Conservation (phyloP, 2,888 invertebrate genomes). For the Argyresthia albistria region DNA sequence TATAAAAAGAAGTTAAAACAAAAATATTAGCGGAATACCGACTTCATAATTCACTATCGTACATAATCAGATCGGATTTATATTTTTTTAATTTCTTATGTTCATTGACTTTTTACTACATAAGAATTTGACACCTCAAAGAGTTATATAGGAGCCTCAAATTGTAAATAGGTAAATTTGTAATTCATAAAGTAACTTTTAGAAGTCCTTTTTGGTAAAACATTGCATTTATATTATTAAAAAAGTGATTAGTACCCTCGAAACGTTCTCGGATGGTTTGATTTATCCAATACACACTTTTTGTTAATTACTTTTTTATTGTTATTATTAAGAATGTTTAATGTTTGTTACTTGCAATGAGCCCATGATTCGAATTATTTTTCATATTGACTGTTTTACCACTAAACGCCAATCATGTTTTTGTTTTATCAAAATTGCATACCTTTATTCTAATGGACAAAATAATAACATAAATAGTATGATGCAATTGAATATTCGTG, state of each 20-base stretch:
- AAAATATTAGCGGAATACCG: constrained; percentile 60
- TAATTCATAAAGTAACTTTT: constrained; percentile 45
- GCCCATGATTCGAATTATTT: constrained; percentile 21
- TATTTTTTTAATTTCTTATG: not conserved
- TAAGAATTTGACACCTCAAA: constrained; percentile 12
- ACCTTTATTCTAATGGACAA: not conserved
- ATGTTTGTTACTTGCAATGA: constrained; percentile 61
- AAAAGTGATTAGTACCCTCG: constrained; percentile 40
- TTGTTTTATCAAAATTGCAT: not conserved
- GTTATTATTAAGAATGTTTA: constrained; percentile 69
- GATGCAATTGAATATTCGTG: not conserved
- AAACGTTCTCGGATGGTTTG: constrained; percentile 63
- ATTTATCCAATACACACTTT: constrained; percentile 38
- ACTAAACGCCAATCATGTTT: not conserved
- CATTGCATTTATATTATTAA: constrained; percentile 61
- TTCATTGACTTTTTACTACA: not conserved
- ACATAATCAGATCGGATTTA: not conserved
- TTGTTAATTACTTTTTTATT: constrained; percentile 67
- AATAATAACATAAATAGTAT: too few species aligned
- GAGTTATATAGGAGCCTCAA: constrained; percentile 28
- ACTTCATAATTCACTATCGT: constrained; percentile 20
- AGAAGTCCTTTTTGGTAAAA: constrained; percentile 45
- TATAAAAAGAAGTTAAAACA: constrained; percentile 49
- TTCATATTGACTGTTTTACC: constrained; percentile 9
- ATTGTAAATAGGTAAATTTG: constrained; percentile 58